phyloP scores from a whole-genome alignment of 2,113 vertebrate genomes.

The Emydocephalus ijimae region DNA sequence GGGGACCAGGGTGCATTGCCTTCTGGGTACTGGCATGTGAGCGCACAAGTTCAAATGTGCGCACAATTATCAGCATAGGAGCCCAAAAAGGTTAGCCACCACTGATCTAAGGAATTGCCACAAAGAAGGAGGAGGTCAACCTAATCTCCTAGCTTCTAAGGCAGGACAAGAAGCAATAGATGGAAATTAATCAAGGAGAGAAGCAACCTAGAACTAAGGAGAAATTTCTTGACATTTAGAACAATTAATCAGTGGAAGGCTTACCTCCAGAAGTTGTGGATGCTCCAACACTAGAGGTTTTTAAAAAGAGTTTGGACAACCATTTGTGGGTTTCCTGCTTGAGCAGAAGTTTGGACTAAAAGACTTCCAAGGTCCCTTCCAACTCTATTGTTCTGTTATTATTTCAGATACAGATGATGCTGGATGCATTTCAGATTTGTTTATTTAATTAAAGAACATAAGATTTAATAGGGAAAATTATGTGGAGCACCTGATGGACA shows the following conservation, averaged over 20 bases:
- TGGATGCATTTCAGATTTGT: background rate
- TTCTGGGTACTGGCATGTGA: too few relatives aligned
- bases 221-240: background rate
- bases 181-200: background rate
- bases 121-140: background rate
- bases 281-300: background rate
- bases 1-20: too few relatives aligned
- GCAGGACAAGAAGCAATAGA: background rate
- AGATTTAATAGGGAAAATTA: background rate
- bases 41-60: too few relatives aligned
- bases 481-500: background rate
- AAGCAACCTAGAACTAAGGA: background rate
- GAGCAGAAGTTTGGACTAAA: background rate
- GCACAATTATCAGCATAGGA: too few relatives aligned
- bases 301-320: background rate
- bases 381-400: background rate
- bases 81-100: too few relatives aligned
- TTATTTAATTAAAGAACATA: background rate
- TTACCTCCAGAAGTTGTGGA: background rate
- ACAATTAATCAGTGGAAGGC: background rate
- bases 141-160: background rate
- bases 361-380: background rate
- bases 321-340: background rate
- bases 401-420: background rate
- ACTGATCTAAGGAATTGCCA: background rate